Conservation (phyloP, 2,888 invertebrate genomes). For the Elysia crispata region DNA sequence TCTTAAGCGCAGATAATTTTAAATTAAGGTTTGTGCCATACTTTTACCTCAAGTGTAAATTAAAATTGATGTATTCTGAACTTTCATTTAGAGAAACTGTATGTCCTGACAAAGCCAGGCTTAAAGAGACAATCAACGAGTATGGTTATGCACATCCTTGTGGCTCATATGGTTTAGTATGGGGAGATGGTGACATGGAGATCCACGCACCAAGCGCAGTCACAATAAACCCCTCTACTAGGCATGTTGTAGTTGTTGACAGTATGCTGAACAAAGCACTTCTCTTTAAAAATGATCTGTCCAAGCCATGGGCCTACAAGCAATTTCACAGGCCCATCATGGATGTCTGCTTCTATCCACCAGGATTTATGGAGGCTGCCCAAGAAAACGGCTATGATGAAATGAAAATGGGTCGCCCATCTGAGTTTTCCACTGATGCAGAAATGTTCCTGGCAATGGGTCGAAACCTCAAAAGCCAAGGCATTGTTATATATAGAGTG, state of each 20-base stretch:
- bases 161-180: constrained; percentile 7
- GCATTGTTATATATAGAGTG: constrained; percentile 34
- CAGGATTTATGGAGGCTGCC: neutral
- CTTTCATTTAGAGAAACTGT: neutral
- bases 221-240: constrained; percentile 35
- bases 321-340: constrained; percentile 38
- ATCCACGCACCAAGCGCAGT: constrained; percentile 34
- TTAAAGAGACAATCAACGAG: no score
- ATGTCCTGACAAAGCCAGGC: neutral
- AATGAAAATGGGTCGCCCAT: no score
- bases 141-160: no score
- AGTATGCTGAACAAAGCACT: constrained; percentile 45
- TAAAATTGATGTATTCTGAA: neutral
- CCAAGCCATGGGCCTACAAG: constrained; percentile 31
- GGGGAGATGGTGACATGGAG: constrained; percentile 39
- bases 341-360: constrained; percentile 39
- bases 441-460: constrained; percentile 46
- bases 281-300: constrained; percentile 22
- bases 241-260: constrained; percentile 43
- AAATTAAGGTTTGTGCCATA: no score
- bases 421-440: neutral
- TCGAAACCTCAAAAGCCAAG: constrained; percentile 40
- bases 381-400: no score
- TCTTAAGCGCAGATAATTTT: no score
- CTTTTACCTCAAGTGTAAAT: constrained; percentile 31